These are phyloP conservation scores for Lithophane semibrunnea DNA, from an alignment of 2,888 invertebrate genomes.

Conservation along the genomic window DNA sequence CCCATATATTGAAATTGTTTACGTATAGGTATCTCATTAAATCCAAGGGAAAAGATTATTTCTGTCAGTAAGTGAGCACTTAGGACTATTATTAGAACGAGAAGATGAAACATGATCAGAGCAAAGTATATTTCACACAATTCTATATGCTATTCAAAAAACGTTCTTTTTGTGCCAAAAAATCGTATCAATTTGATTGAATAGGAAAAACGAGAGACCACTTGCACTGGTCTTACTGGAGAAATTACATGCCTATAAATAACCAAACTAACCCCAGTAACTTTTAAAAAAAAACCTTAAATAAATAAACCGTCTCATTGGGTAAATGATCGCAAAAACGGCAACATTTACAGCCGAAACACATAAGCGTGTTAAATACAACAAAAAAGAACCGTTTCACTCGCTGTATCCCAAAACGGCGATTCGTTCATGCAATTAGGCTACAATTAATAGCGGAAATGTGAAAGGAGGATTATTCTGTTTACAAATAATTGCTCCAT, in stretches of 20 bases:
- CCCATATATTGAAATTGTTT: neutral
- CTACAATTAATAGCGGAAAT: slow-evolving; percentile 71
- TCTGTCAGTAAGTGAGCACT: neutral
- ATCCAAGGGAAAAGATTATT: neutral
- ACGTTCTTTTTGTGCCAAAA: neutral
- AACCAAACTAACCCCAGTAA: neutral
- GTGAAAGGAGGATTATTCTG: slow-evolving; percentile 72
- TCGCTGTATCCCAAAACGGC: slow-evolving; percentile 65
- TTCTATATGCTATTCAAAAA: neutral
- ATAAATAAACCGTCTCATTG: slow-evolving; percentile 25
- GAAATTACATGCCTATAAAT: neutral
- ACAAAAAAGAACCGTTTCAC: slow-evolving; percentile 21
- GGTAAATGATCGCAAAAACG: slow-evolving; percentile 28
- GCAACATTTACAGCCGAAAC: neutral
- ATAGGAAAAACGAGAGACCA: neutral
- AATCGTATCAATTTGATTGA: neutral
- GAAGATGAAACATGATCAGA: neutral
- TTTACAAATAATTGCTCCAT: slow-evolving; percentile 74
- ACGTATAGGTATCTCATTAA: neutral
- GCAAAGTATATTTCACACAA: neutral
- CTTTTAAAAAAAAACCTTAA: neutral
- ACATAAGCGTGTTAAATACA: slow-evolving; percentile 9
- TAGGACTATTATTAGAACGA: neutral
- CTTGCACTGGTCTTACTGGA: neutral
- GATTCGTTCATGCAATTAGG: slow-evolving; percentile 71